Evolutionary conservation across 2,113 vertebrate species (phyloP).

Genomic region (Pampusana beccarii): DNA sequence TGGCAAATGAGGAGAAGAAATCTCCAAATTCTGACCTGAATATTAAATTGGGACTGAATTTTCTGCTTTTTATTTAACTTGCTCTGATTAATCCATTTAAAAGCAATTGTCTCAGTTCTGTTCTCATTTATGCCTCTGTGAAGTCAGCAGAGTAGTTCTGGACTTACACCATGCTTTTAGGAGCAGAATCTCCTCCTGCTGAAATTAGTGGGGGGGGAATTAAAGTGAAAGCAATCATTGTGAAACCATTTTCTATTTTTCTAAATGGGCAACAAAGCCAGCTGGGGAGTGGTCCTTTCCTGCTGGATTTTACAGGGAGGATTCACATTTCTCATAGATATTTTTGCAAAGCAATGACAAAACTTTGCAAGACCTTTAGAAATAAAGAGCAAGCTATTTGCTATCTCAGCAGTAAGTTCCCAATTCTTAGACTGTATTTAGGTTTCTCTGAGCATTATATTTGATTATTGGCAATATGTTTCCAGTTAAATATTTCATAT

Average conservation of each 20-base stretch:
- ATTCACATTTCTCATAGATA: not conserved
- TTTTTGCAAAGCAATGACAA: slow-evolving; percentile 17
- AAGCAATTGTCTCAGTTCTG: slow-evolving; percentile 46
- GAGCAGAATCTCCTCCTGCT: slow-evolving; percentile 16
- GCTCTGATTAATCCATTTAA: slow-evolving; percentile 63
- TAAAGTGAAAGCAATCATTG: slow-evolving; percentile 13
- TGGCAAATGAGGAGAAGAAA: slow-evolving; percentile 49
- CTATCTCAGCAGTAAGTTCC: slow-evolving; percentile 49
- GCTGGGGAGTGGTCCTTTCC: slow-evolving; percentile 8
- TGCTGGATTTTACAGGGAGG: slow-evolving; percentile 6
- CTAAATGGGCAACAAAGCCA: slow-evolving; percentile 15
- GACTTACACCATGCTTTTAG: slow-evolving; percentile 11
- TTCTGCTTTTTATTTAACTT: slow-evolving; percentile 58
- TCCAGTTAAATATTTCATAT: slow-evolving; percentile 65
- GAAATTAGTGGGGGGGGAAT: not conserved
- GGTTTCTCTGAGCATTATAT: slow-evolving; percentile 3
- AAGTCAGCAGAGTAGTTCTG: slow-evolving; percentile 21
- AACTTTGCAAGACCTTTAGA: slow-evolving; percentile 44
- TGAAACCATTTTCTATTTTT: not conserved
- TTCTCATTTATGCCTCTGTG: slow-evolving; percentile 7
- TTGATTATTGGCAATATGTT: slow-evolving; percentile 63
- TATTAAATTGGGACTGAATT: slow-evolving; percentile 23
- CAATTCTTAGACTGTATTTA: slow-evolving; percentile 39
- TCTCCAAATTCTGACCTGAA: slow-evolving; percentile 60
- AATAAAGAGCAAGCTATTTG: slow-evolving; percentile 31